A percentile compares a stretch with the other conserved stretches of the same genome.
Conservation (phyloP, 2,888 invertebrate species). For the Brenthis ino region DNA sequence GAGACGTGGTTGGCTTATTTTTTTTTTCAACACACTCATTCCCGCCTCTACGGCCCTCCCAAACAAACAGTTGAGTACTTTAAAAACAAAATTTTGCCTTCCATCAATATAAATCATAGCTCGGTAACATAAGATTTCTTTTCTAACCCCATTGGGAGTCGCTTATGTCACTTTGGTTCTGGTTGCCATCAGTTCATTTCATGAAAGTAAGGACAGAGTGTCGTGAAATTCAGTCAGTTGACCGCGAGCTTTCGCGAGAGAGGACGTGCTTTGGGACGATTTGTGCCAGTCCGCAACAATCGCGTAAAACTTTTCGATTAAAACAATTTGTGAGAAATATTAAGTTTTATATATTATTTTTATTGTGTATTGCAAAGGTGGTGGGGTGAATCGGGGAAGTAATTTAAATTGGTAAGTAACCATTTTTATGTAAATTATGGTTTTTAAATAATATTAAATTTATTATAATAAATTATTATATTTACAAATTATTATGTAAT, state of each 20-base stretch:
- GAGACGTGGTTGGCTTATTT: constrained; percentile 82
- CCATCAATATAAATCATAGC: constrained; percentile 37
- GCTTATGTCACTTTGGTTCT: constrained; percentile 52
- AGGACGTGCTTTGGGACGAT: constrained; percentile 48
- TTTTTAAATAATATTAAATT: not conserved
- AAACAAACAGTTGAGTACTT: constrained; percentile 79
- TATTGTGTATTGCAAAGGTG: not conserved
- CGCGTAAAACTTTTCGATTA: constrained; percentile 70
- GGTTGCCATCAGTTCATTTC: constrained; percentile 76
- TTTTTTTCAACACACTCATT: constrained; percentile 80
- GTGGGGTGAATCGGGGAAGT: not conserved
- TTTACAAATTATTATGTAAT: too few relatives aligned
- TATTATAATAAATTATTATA: too few relatives aligned
- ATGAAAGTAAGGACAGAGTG: constrained; percentile 73
- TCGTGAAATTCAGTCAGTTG: constrained; percentile 69
- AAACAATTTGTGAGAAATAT: constrained; percentile 7
- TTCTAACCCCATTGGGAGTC: constrained; percentile 33
- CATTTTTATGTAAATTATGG: not conserved
- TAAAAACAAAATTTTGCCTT: constrained; percentile 65
- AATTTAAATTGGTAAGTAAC: constrained; percentile 11
- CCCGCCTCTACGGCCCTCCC: constrained; percentile 82
- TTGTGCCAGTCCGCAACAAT: constrained; percentile 36
- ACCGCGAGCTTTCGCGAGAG: constrained; percentile 77
- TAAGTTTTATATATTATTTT: constrained; percentile 1
- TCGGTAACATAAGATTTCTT: constrained; percentile 24